phyloP scores from a whole-genome alignment of 2,888 invertebrate genomes.

The Seira musarum region DNA sequence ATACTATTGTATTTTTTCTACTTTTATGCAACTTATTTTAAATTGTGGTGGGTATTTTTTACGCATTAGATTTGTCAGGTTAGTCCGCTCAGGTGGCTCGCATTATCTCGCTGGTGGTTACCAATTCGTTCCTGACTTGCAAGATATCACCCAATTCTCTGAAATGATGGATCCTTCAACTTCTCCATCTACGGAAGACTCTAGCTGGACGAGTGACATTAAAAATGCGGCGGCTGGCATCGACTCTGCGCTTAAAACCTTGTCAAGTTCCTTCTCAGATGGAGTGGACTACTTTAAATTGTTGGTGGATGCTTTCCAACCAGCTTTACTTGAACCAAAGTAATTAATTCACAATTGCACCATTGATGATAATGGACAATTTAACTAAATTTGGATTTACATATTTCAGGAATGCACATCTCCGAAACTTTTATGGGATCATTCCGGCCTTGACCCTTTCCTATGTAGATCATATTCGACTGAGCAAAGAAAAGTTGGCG shows the following conservation, averaged over 20 bases:
- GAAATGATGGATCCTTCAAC: constrained; percentile 86
- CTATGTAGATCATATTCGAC: constrained; percentile 93
- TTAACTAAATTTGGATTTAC: background rate
- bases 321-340: constrained; percentile 80
- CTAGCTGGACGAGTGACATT: constrained; percentile 41
- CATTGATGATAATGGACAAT: background rate
- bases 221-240: constrained; percentile 48
- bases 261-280: constrained; percentile 58
- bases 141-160: constrained; percentile 79
- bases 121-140: constrained; percentile 88
- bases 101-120: constrained; percentile 94
- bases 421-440: constrained; percentile 93
- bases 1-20: constrained; percentile 10
- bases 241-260: constrained; percentile 59
- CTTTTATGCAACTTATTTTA: background rate
- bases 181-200: constrained; percentile 75
- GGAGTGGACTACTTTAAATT: constrained; percentile 75
- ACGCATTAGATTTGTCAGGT: constrained; percentile 85
- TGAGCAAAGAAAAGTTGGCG: constrained; percentile 92
- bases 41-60: constrained; percentile 8
- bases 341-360: constrained; percentile 27
- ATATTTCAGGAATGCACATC: constrained; percentile 82
- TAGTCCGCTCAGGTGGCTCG: constrained; percentile 93
- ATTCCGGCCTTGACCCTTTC: constrained; percentile 95
- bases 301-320: constrained; percentile 92